These are phyloP conservation scores for Deilephila porcellus DNA, from an alignment of 2,888 invertebrate species.

Conservation along the genomic window DNA sequence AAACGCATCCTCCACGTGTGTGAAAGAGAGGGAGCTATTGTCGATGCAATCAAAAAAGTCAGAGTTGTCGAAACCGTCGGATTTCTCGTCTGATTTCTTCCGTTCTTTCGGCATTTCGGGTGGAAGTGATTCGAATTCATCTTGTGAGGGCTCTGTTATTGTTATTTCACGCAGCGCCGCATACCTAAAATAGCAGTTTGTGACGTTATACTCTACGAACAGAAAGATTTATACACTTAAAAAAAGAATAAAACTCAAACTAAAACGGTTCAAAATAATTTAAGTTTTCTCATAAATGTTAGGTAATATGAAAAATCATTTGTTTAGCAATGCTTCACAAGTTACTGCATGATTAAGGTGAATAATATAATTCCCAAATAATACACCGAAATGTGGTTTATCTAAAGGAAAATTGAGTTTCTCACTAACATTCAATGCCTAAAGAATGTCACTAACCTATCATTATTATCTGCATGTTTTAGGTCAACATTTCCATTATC, in stretches of 20 bases:
- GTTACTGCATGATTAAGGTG: too few species aligned
- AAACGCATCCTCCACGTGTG: conserved; percentile 80
- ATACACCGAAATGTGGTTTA: too few species aligned
- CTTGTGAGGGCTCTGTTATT: conserved; percentile 84
- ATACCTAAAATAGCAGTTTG: conserved; percentile 70
- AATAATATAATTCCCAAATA: too few species aligned
- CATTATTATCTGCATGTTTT: conserved; percentile 78
- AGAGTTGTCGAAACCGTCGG: conserved; percentile 81
- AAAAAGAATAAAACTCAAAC: too few species aligned
- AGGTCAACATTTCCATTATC: conserved; percentile 76
- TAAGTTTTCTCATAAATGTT: neutral
- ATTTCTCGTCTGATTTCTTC: conserved; percentile 81
- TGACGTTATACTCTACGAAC: too few species aligned
- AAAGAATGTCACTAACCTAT: conserved; percentile 70
- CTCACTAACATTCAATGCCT: neutral
- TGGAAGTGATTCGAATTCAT: conserved; percentile 81
- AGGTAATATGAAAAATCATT: neutral
- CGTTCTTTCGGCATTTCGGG: conserved; percentile 78
- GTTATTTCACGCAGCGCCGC: conserved; percentile 92
- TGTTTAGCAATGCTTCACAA: too few species aligned
- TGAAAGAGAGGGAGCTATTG: conserved; percentile 79
- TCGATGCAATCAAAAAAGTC: conserved; percentile 83
- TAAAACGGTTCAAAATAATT: neutral
- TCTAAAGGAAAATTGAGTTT: too few species aligned
- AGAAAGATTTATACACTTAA: too few species aligned